Evolutionary conservation across 2,888 invertebrate genomes (phyloP).

Genomic region (Dermolepida albohirtum): DNA sequence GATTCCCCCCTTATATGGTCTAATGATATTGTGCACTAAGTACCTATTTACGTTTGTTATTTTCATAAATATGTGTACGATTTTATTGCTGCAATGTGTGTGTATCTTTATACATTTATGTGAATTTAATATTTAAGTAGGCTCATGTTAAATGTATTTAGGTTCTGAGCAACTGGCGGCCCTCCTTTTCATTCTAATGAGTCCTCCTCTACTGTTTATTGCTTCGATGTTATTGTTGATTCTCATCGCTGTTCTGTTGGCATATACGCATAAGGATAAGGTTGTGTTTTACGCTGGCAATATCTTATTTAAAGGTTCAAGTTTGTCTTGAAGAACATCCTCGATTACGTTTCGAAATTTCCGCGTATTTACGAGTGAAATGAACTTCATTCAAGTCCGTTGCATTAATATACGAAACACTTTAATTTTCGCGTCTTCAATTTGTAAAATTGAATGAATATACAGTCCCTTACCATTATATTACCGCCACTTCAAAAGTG

Average conservation of each 20-base stretch:
- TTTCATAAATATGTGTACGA: slow-evolving; percentile 43
- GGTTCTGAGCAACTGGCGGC: slow-evolving; percentile 33
- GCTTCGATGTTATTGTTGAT: slow-evolving; percentile 24
- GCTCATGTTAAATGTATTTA: slow-evolving; percentile 41
- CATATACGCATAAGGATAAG: too few relatives aligned
- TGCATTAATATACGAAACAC: too few relatives aligned
- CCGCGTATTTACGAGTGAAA: too few relatives aligned
- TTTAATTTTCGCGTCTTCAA: too few relatives aligned
- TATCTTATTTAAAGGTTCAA: too few relatives aligned
- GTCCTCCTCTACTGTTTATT: slow-evolving; percentile 25
- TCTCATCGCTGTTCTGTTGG: slow-evolving; percentile 17
- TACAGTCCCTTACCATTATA: too few relatives aligned
- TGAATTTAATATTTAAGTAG: slow-evolving; percentile 30
- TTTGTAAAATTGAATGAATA: too few relatives aligned
- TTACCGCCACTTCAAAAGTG: too few relatives aligned
- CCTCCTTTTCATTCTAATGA: slow-evolving; percentile 34
- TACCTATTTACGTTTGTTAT: slow-evolving; percentile 48
- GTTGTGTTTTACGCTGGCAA: too few relatives aligned
- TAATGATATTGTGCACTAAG: slow-evolving; percentile 47
- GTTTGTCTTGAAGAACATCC: too few relatives aligned
- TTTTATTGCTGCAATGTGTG: slow-evolving; percentile 31
- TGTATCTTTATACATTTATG: slow-evolving; percentile 22
- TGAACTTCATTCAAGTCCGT: too few relatives aligned
- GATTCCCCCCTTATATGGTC: slow-evolving; percentile 44
- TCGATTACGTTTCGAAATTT: too few relatives aligned